Base-by-base conservation (phyloP, 1,140 invertebrate genomes). In the Hyposmocoma kahamanoa region DNA sequence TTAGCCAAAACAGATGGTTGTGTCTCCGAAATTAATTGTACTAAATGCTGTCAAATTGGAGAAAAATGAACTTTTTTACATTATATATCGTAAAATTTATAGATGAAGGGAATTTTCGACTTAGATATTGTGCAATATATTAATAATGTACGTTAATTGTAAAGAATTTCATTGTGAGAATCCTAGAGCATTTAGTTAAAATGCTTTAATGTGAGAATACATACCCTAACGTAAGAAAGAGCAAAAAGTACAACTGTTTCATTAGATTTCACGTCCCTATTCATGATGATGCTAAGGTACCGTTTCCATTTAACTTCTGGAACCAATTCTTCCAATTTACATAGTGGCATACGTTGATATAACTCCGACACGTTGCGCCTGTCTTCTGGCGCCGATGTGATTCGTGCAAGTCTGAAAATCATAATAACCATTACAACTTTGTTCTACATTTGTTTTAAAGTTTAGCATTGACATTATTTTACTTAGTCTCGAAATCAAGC, bases 361-460 rank as follows among this genome's bases (percentile, higher is more conserved):
- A 96, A 84, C 52, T 92, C 90, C 0, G 91, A 92, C 3, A 94
- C 90, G 74, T 97, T 96, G 32, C 92, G 86, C 51, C 94, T 88
- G 53, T 95, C 91, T 72, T 96, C 93, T n/a, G 91, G 88, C 0
- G 94, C 90, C 24, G 90, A 91, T n/a, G 92, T 94, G 47, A 95
- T 95, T 43, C 83, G 83, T 22, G 88, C 89, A 49, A 90, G 62
- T 51, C 93, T 95, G 60, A 43, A 50, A 50, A 36, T 26, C 0
- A 47, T 28, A 56, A n/a, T n/a, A n/a, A n/a, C n/a, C n/a, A n/a
- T n/a, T n/a, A n/a, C n/a, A n/a, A n/a, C n/a, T n/a, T n/a, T n/a
- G n/a, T n/a, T n/a, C n/a, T n/a, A n/a, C n/a, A n/a, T n/a, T n/a
- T n/a, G n/a, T n/a, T n/a, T n/a, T n/a, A n/a, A n/a, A n/a, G n/a